A percentile compares a stretch with the other conserved stretches of the same genome.
Evolutionary conservation across 2,113 vertebrate species (phyloP).

Genomic region (Protobothrops flavoviridis): DNA sequence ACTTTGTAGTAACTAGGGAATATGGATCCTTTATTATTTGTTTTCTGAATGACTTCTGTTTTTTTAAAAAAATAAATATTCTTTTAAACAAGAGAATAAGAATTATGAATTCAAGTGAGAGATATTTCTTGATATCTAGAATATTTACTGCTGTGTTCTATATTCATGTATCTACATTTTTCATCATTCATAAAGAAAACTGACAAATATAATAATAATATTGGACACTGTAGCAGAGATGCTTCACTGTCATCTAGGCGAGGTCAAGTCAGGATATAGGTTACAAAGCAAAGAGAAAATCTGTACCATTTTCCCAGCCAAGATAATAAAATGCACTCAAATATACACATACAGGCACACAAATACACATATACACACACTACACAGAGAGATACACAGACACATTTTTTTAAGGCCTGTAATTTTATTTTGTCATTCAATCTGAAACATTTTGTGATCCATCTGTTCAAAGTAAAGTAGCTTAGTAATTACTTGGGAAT

Average conservation of each 20-base stretch:
- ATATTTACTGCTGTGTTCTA: neutral
- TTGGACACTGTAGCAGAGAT: neutral
- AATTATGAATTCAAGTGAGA: neutral
- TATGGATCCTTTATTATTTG: neutral
- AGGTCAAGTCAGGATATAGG: neutral
- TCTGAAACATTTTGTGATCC: constrained; percentile 32
- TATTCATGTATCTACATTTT: neutral
- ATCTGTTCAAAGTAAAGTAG: constrained; percentile 17
- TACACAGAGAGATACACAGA: neutral
- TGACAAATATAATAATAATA: neutral
- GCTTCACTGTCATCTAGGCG: neutral
- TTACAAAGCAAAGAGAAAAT: neutral
- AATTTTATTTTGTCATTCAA: constrained; percentile 29
- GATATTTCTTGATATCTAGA: neutral
- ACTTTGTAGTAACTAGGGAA: neutral
- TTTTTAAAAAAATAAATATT: neutral
- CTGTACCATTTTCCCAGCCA: constrained; percentile 24
- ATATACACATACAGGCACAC: neutral
- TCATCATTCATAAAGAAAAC: neutral
- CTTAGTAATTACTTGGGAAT: constrained; percentile 8
- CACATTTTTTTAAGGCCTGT: neutral
- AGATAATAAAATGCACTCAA: constrained; percentile 33
- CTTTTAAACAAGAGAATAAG: neutral
- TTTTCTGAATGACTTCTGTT: neutral
- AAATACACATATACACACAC: neutral